A percentile compares a stretch with the other conserved stretches of the same genome.
phyloP scores from a whole-genome alignment of 2,797 vertebrate species.

The Sebastiscus tertius region DNA sequence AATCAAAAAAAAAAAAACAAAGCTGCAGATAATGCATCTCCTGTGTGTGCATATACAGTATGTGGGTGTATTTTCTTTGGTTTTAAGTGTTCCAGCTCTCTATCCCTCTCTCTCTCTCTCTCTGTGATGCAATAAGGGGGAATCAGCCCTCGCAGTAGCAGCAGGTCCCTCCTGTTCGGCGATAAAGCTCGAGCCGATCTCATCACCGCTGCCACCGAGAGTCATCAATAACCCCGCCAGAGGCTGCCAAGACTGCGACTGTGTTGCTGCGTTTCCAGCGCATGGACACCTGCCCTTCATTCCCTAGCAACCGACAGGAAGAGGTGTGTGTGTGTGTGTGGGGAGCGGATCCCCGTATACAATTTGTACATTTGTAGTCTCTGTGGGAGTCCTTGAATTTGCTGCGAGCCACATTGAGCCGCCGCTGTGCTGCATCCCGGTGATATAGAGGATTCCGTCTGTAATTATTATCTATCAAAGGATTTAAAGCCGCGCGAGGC shows the following conservation, averaged over 20 bases:
- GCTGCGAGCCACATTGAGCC: conserved; percentile 34
- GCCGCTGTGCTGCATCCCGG: conserved; percentile 46
- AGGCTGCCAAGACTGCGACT: conserved; percentile 16
- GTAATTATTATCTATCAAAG: conserved; percentile 61
- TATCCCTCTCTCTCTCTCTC: conserved; percentile 12
- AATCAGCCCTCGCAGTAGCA: conserved; percentile 22
- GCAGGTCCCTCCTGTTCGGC: conserved; percentile 28
- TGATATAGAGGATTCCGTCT: conserved; percentile 37
- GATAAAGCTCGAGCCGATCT: conserved; percentile 36
- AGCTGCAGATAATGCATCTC: conserved; percentile 1
- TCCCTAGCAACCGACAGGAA: conserved; percentile 19
- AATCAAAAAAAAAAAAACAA: neutral
- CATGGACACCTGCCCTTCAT: conserved; percentile 47
- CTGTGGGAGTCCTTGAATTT: conserved; percentile 40
- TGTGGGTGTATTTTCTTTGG: neutral
- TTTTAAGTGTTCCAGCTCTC: neutral
- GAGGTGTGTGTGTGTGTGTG: neutral
- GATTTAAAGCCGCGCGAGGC: conserved; percentile 46
- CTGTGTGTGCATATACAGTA: neutral
- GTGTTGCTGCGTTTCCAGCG: neutral
- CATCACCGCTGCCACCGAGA: conserved; percentile 39
- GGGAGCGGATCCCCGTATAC: conserved; percentile 1
- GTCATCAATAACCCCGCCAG: conserved; percentile 63
- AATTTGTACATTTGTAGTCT: conserved; percentile 40
- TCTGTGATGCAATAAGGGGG: conserved; percentile 33